A percentile compares a stretch with the other conserved stretches of the same genome.
phyloP scores from a whole-genome alignment of 2,797 vertebrate species.

The Urophycis tenuis region DNA sequence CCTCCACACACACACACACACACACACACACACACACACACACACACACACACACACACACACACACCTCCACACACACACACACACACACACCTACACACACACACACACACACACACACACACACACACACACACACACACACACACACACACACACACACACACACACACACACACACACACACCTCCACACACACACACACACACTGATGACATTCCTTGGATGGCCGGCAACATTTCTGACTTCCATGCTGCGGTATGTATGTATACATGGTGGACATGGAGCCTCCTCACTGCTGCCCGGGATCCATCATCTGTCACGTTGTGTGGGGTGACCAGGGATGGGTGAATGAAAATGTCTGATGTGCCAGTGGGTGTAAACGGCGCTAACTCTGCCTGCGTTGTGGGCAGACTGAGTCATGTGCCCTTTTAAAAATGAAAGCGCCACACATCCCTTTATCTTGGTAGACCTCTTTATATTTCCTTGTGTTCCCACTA shows the following conservation, averaged over 20 bases:
- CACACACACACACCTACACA: not conserved
- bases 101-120: not conserved
- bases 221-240: constrained; percentile 9
- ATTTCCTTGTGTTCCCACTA: constrained; percentile 13
- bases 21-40: too few species aligned
- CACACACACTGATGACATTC: constrained; percentile 22
- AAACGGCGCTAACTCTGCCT: constrained; percentile 32
- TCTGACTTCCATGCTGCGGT: constrained; percentile 10
- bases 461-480: not conserved
- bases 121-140: constrained; percentile 10
- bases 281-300: constrained; percentile 33
- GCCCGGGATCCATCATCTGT: constrained; percentile 41
- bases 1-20: not conserved
- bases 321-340: constrained; percentile 4
- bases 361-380: constrained; percentile 24
- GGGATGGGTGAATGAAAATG: constrained; percentile 44
- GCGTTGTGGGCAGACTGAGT: constrained; percentile 51
- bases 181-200: not conserved
- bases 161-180: not conserved
- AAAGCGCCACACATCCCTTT: constrained; percentile 31
- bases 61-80: too few species aligned
- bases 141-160: too few species aligned
- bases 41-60: not conserved
- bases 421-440: constrained; percentile 36
- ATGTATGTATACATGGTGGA: constrained; percentile 25